phyloP scores from a whole-genome alignment of 2,888 invertebrate genomes.

The Eurois occulta region DNA sequence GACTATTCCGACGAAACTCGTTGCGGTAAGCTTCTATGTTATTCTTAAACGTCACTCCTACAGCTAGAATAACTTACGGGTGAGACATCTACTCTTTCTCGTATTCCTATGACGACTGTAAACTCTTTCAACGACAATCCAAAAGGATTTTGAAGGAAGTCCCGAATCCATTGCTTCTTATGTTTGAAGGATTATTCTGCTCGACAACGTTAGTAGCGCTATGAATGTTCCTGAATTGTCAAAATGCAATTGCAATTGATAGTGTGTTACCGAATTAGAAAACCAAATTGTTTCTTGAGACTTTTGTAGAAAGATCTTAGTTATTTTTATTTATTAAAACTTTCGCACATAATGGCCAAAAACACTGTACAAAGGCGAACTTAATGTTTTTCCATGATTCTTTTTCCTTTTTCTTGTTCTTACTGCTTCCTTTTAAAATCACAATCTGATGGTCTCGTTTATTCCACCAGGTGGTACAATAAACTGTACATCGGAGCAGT shows the following conservation, averaged over 20 bases:
- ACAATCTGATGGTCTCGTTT: background rate
- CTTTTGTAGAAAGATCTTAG: background rate
- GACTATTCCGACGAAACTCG: slow-evolving; percentile 95
- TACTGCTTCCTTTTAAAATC: background rate
- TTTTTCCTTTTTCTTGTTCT: too few species aligned
- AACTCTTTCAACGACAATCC: background rate
- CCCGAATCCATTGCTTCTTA: background rate
- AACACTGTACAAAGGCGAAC: too few species aligned
- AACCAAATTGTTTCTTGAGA: background rate
- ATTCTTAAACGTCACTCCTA: too few species aligned
- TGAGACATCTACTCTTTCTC: background rate
- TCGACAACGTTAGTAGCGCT: background rate
- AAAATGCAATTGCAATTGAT: background rate
- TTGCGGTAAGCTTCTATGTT: slow-evolving; percentile 89
- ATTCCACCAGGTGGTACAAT: slow-evolving; percentile 76
- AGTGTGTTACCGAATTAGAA: background rate
- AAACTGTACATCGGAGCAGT: slow-evolving; percentile 93
- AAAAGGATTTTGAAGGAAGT: background rate
- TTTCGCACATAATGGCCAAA: too few species aligned
- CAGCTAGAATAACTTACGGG: background rate
- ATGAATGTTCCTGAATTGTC: background rate
- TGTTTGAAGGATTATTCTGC: background rate
- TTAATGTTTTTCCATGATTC: too few species aligned
- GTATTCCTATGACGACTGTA: background rate
- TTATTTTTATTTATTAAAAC: too few species aligned